Conservation (phyloP, 2,797 vertebrate genomes). For the Spinibarbus caldwelli region DNA sequence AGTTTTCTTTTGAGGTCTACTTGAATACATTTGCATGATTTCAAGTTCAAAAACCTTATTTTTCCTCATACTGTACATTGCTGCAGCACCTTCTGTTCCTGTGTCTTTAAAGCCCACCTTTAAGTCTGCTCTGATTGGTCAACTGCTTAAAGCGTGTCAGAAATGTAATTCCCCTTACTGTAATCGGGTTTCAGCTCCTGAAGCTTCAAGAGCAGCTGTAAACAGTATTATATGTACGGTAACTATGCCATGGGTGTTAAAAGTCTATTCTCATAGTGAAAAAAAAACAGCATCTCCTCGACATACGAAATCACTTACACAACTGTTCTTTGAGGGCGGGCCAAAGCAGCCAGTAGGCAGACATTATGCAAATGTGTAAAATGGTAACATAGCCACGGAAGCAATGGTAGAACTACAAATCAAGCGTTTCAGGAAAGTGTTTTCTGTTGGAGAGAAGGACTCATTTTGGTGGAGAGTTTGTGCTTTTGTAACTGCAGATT, state of each 20-base stretch:
- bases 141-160: not conserved
- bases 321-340: not conserved
- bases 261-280: not conserved
- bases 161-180: not conserved
- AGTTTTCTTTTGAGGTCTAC: not conserved
- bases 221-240: not conserved
- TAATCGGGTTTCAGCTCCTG: not conserved
- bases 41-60: rapidly evolving
- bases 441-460: not conserved
- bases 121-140: not conserved
- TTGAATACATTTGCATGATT: not conserved
- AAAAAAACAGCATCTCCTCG: not conserved
- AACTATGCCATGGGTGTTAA: not conserved
- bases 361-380: not conserved
- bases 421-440: too few species aligned
- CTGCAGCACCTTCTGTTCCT: too few species aligned
- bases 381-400: not conserved
- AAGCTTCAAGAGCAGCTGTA: not conserved
- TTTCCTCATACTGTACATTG: not conserved
- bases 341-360: not conserved
- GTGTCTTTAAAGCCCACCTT: not conserved
- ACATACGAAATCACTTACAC: not conserved
- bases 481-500: not conserved
- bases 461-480: not conserved
- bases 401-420: not conserved